Percentiles rank a stretch among this genome's conserved stretches.
phyloP scores from a whole-genome alignment of 2,888 invertebrate species.

The Bombylius major region DNA sequence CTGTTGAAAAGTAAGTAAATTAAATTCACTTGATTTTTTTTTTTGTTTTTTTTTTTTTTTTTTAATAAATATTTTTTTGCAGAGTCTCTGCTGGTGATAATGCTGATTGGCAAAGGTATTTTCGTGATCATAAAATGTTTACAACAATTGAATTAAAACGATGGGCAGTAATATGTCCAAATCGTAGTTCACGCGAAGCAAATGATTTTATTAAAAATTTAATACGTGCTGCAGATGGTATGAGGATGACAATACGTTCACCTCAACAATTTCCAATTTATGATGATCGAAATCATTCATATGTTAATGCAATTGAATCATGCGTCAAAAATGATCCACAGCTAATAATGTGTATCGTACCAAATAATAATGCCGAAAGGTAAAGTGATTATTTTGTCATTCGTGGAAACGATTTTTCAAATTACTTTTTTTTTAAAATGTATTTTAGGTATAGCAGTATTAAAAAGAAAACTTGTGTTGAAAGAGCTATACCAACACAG shows the following conservation, averaged over 20 bases:
- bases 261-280: slow-evolving; percentile 33
- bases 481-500: slow-evolving; percentile 59
- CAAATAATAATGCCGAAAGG: slow-evolving; percentile 57
- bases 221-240: slow-evolving; percentile 35
- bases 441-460: slow-evolving; percentile 57
- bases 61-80: background rate
- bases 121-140: slow-evolving; percentile 43
- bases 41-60: background rate
- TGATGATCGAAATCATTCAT: slow-evolving; percentile 49
- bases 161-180: slow-evolving; percentile 36
- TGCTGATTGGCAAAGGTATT: slow-evolving; percentile 66
- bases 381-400: slow-evolving; percentile 14
- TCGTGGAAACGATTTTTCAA: background rate
- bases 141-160: slow-evolving; percentile 22
- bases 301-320: slow-evolving; percentile 47
- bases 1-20: slow-evolving; percentile 1
- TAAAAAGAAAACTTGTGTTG: slow-evolving; percentile 72
- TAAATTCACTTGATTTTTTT: background rate
- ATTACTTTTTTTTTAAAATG: background rate
- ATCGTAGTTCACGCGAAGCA: slow-evolving; percentile 22
- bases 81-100: slow-evolving; percentile 38
- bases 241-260: slow-evolving; percentile 37
- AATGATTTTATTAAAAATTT: slow-evolving; percentile 27
- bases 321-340: slow-evolving; percentile 46
- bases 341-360: slow-evolving; percentile 55